These are phyloP conservation scores for Lycaon pictus DNA, from an alignment of 2,113 vertebrate genomes.

Conservation along the genomic window DNA sequence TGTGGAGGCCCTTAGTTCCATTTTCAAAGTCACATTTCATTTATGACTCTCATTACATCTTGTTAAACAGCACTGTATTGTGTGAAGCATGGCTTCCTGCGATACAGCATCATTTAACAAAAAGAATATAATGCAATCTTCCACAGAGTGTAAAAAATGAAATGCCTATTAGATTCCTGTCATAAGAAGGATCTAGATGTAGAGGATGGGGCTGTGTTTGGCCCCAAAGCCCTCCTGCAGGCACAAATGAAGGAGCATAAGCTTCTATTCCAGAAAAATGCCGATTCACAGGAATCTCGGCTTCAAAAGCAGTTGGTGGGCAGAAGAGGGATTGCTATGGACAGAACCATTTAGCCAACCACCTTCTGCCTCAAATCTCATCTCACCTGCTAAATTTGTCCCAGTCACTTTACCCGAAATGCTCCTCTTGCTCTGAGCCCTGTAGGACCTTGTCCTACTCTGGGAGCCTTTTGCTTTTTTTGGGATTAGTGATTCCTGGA, in stretches of 20 bases:
- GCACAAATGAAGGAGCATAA: neutral
- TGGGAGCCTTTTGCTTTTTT: neutral
- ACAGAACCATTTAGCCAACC: neutral
- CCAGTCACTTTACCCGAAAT: neutral
- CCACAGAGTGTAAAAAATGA: neutral
- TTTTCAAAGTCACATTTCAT: neutral
- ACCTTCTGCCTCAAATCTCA: neutral
- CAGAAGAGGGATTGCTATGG: neutral
- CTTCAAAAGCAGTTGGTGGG: neutral
- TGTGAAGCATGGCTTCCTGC: neutral
- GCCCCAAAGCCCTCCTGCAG: neutral
- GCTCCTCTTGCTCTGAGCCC: neutral
- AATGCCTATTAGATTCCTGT: slow-evolving; percentile 19
- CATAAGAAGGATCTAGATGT: neutral
- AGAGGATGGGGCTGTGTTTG: neutral
- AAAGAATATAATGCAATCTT: neutral
- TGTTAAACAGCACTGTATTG: neutral
- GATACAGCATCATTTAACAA: neutral
- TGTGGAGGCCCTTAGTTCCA: neutral
- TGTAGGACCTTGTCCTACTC: neutral
- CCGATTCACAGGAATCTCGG: neutral
- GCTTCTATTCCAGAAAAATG: neutral
- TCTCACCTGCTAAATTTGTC: neutral
- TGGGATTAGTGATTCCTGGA: neutral
- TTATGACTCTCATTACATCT: neutral